phyloP scores from a whole-genome alignment of 1,140 invertebrate genomes.

The Papilio xuthus region DNA sequence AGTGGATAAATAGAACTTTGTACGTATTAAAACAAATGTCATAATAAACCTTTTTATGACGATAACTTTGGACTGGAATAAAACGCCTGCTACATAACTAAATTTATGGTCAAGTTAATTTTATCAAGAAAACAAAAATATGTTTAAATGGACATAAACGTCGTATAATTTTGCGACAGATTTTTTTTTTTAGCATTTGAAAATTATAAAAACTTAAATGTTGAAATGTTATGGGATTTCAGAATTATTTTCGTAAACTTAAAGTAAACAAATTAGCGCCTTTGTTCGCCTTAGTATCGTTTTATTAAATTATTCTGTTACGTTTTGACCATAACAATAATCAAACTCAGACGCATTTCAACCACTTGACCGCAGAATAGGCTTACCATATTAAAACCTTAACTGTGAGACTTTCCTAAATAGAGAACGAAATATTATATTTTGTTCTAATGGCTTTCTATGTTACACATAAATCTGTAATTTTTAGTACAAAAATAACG shows the following conservation, averaged over 20 bases:
- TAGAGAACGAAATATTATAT: not conserved
- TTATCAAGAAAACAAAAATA: no score
- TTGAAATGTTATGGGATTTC: not conserved
- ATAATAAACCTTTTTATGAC: no score
- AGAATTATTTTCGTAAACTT: not conserved
- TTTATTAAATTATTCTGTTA: slow-evolving; percentile 4
- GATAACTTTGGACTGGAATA: no score
- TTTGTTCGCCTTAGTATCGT: not conserved
- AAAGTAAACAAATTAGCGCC: not conserved
- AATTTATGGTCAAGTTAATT: no score
- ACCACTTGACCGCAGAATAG: slow-evolving; percentile 9
- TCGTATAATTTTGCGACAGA: no score
- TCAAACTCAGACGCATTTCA: not conserved
- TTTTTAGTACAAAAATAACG: no score
- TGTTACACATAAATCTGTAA: no score
- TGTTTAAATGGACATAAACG: no score
- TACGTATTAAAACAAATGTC: not conserved
- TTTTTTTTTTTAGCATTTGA: no score
- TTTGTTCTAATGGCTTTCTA: no score
- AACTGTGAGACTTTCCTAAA: not conserved
- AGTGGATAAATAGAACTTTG: not conserved
- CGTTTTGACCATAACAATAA: not conserved
- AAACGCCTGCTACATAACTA: no score
- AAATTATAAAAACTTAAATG: no score
- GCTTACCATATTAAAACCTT: slow-evolving; percentile 2